Evolutionary conservation across 2,797 vertebrate genomes (phyloP), one percentile per base, ranked within the genome.

Genomic region (Hypotaenidia okinawae): DNA sequence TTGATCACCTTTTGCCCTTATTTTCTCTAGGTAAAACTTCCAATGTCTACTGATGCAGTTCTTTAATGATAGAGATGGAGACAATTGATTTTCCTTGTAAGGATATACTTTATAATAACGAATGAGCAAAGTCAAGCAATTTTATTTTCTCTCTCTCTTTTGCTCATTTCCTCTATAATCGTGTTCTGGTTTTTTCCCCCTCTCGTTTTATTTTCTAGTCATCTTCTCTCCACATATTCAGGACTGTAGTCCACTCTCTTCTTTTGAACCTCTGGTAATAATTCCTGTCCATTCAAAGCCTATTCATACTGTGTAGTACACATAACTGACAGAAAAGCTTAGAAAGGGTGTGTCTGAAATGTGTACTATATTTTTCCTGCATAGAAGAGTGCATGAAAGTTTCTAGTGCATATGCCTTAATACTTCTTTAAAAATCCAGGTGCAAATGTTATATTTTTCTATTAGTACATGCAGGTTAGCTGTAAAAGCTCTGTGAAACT

Each of bases 131-230:
- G 4, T 37, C 27, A 61, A 79, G 8, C 10, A 6, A 3, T 11
- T 43, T 23, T 51, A 18, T 51, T 18, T 61, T 59, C 21, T 45
- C 28, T 49, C 22, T 49, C 47, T 45, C 2, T 75, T 58, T 59
- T 54, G 6, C 1, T 39, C 3, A 11, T 69, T 73, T 90, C 5
- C 8, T 2, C 5, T 32, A 10, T 33, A 35, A 13, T 54, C 9
- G 43, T 24, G 1, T 2, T 72, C 3, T 69, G 7, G 7, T 27
- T 25, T 51, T 13, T 13, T 17, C 9, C 3, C 15, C 6, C 22
- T 24, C 15, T 13, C 11, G 5, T 69, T 33, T 49, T 88, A 74
- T 27, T 74, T 84, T 72, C 32, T 49, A 25, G 5, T 51, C 13
- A 33, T 24, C 3, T 70, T 45, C 4, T 27, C 13, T 67, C 22